Percentiles rank a stretch among this genome's conserved stretches.
Conservation (phyloP, 2,797 vertebrate genomes). For the Botia almorhae region DNA sequence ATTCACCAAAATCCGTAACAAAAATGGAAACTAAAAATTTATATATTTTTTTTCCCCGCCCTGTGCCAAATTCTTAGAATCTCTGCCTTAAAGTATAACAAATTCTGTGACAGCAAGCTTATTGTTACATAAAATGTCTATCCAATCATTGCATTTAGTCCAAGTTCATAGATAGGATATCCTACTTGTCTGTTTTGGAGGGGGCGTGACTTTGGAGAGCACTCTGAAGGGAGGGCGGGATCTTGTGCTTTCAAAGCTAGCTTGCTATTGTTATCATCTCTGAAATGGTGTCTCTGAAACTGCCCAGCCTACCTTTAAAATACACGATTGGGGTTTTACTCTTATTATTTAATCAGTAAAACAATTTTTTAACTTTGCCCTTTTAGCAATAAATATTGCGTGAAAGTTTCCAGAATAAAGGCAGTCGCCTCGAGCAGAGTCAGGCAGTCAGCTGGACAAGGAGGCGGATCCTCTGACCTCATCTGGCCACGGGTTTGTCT, state of each 20-base stretch:
- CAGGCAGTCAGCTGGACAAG: not conserved
- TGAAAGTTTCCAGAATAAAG: not conserved
- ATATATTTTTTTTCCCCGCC: not conserved
- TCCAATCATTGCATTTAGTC: too few relatives aligned
- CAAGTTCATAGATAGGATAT: too few relatives aligned
- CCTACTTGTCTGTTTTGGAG: too few relatives aligned
- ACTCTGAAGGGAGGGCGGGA: too few relatives aligned
- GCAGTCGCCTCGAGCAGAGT: not conserved
- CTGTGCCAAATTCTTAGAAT: slow-evolving; percentile 25
- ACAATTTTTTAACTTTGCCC: too few relatives aligned
- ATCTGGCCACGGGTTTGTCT: slow-evolving; percentile 76
- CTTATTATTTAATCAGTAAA: too few relatives aligned
- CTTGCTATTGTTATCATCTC: too few relatives aligned
- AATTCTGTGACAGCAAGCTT: slow-evolving; percentile 39
- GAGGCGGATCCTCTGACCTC: slow-evolving; percentile 52
- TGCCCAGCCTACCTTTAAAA: too few relatives aligned
- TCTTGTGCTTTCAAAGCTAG: too few relatives aligned
- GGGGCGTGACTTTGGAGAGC: too few relatives aligned
- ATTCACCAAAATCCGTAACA: slow-evolving; percentile 17
- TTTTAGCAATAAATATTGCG: slow-evolving; percentile 3
- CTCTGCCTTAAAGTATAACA: slow-evolving; percentile 34
- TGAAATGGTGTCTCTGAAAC: too few relatives aligned
- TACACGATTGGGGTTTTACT: too few relatives aligned
- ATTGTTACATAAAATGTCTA: not conserved
- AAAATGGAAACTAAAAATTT: slow-evolving; percentile 29